Evolutionary conservation across 2,113 vertebrate species (phyloP).

Genomic region (Pterocles orientalis): DNA sequence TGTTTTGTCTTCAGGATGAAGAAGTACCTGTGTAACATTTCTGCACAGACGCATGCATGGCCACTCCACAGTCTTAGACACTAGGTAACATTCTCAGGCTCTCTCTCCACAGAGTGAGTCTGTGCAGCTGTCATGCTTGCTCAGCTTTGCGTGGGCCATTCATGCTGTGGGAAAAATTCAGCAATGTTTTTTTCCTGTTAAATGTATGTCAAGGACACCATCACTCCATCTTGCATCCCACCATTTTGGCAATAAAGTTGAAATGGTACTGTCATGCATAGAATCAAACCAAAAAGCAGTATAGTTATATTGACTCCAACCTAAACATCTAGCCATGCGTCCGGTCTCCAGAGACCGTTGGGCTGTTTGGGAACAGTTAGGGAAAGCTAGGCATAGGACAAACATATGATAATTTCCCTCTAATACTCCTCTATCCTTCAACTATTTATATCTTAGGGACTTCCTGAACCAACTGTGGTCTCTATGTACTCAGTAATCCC

Average conservation of each 20-base stretch:
- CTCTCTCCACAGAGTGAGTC: background rate
- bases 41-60: background rate
- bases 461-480: background rate
- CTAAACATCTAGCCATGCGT: background rate
- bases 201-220: background rate
- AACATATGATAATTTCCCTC: background rate
- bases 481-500: background rate
- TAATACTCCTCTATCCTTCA: background rate
- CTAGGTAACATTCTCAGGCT: background rate
- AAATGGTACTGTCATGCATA: fast-evolving
- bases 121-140: background rate
- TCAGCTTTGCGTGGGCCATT: background rate
- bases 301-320: background rate
- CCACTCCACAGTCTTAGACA: background rate
- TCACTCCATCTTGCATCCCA: background rate
- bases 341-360: background rate
- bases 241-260: background rate
- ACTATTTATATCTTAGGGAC: background rate
- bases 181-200: background rate
- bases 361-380: background rate
- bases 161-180: background rate
- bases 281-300: background rate
- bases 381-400: background rate
- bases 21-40: background rate
- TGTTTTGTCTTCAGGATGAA: background rate